Evolutionary conservation across 2,113 vertebrate genomes (phyloP).

Genomic region (Gymnogyps californianus): DNA sequence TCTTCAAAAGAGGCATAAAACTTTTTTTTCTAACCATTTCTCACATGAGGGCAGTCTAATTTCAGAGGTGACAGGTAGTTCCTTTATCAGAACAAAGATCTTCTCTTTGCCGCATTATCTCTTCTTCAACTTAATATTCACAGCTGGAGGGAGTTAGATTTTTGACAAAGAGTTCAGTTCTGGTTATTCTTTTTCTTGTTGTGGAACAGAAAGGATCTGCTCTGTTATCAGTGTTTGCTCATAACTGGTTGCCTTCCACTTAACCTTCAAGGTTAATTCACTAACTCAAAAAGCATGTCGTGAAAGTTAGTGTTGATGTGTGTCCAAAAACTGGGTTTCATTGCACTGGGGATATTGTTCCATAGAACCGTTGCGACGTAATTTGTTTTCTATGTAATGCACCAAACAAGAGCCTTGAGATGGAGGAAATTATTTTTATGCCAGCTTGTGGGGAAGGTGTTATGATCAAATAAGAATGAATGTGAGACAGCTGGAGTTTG

Average conservation of each 20-base stretch:
- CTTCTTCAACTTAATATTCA: not conserved
- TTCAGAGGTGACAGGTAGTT: not conserved
- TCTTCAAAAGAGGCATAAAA: not conserved
- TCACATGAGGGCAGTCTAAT: not conserved
- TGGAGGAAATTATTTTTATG: not conserved
- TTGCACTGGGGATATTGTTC: not conserved
- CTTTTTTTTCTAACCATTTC: not conserved
- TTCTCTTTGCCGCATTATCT: not conserved
- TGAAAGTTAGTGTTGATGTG: not conserved
- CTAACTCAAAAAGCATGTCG: not conserved
- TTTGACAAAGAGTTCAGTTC: not conserved
- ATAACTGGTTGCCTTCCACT: conserved; percentile 15
- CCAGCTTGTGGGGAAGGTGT: not conserved
- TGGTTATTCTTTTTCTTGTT: not conserved
- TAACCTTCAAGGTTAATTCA: conserved; percentile 40
- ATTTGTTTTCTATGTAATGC: conserved; percentile 28
- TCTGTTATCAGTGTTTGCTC: not conserved
- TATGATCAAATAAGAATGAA: not conserved
- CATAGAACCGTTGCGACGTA: not conserved
- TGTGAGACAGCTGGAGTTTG: not conserved
- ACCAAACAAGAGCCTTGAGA: not conserved
- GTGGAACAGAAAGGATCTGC: not conserved
- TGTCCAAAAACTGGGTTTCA: conserved; percentile 8
- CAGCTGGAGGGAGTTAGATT: not conserved
- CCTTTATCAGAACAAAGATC: not conserved